phyloP scores from a whole-genome alignment of 1,140 invertebrate species.

The Leptinotarsa texana region DNA sequence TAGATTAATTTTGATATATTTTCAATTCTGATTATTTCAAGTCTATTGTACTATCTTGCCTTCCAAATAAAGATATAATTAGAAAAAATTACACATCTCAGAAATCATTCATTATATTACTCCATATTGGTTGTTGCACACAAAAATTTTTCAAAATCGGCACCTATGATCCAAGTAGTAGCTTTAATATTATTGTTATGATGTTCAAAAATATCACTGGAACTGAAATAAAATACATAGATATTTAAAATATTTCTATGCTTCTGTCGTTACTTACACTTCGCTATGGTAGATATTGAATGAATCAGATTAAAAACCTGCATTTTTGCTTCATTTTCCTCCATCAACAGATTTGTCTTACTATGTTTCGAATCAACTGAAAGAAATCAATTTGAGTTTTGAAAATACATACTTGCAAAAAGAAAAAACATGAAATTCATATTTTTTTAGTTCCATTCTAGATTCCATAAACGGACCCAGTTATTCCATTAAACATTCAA shows the following conservation, averaged over 20 bases:
- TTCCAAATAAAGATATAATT: no score
- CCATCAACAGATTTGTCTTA: constrained; percentile 3
- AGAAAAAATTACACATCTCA: no score
- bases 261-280: neutral
- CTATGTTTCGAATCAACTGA: constrained; percentile 12
- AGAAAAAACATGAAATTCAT: no score
- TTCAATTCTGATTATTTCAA: no score
- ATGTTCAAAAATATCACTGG: constrained; percentile 14
- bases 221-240: neutral
- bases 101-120: neutral
- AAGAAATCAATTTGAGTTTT: neutral
- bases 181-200: constrained; percentile 12
- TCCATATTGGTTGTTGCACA: neutral
- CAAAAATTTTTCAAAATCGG: neutral
- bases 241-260: no score
- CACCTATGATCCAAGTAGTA: constrained; percentile 9
- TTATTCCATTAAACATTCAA: no score
- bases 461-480: no score
- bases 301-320: constrained; percentile 12
- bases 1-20: no score
- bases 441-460: no score
- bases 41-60: no score
- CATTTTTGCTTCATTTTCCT: constrained; percentile 7
- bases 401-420: no score
- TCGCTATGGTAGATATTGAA: neutral